Evolutionary conservation across 2,888 invertebrate species (phyloP), one percentile per base, ranked within the genome.

Genomic region (Apomyelois bistriatella): DNA sequence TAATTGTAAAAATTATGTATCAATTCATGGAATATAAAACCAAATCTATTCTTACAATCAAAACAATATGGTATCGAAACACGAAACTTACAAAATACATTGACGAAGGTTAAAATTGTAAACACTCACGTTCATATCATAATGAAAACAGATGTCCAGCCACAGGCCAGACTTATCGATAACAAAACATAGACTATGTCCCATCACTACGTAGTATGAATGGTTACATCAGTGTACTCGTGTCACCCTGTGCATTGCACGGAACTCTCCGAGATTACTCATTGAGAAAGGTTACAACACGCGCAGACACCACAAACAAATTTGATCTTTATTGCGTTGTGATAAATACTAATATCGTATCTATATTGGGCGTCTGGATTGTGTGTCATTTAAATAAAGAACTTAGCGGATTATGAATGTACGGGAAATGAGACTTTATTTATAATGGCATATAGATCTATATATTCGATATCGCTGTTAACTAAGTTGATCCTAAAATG

Each of bases 211-310:
- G 22, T 22, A 81, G 77, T 81, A 82, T 84, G 84, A 82, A 85
- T 87, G 86, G 76, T 69, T 83, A 79, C 82, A 74, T 77, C 74
- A 76, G 85, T 85, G 84, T 76, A 81, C 67, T 60, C 60, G 88
- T 89, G 73, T 85, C 89, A 89, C 76, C 62, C 87, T 67, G 89
- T 88, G 75, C 88, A 84, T 72, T 86, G 89, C 79, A 89, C 89
- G 85, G 75, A 78, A 76, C 72, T 64, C 46, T 46, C 32, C 57
- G 62, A 47, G 54, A 48, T 35, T 57, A 56, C 59, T 51, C 63
- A 62, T 58, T 64, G 60, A 54, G 53, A 61, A 83, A 77, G 65
- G 76, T 62, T 65, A 54, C 64, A 82, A 70, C 63, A 54, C 51
- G 52, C 53, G 42, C 9, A 9, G 17, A 43, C 48, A 43, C 32